phyloP scores from a whole-genome alignment of 1,140 invertebrate genomes.

The Polyergus mexicanus region DNA sequence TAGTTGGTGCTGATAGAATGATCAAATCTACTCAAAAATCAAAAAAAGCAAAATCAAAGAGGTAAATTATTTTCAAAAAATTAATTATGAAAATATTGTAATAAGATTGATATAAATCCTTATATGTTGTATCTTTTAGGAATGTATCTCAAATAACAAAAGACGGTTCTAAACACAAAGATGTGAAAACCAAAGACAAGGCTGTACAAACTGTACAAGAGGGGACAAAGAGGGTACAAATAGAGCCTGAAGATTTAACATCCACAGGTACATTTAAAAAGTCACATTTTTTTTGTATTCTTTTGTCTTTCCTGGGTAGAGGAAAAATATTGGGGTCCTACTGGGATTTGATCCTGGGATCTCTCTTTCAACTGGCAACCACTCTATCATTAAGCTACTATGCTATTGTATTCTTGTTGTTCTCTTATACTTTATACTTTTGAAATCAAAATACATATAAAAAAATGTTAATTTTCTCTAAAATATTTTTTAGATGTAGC shows the following conservation, averaged over 20 bases:
- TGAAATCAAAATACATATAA: neutral
- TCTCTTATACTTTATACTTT: neutral
- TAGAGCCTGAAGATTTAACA: constrained; percentile 88
- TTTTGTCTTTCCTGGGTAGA: too few species aligned
- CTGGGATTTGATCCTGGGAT: too few species aligned
- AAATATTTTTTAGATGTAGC: constrained; percentile 71
- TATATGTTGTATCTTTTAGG: constrained; percentile 61
- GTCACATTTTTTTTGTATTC: constrained; percentile 19
- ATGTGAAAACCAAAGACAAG: constrained; percentile 85
- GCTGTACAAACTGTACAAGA: constrained; percentile 86
- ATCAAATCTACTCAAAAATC: constrained; percentile 74
- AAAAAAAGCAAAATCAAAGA: constrained; percentile 76
- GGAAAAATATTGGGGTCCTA: too few species aligned
- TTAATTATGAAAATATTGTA: too few species aligned
- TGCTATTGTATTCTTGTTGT: too few species aligned
- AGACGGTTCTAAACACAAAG: constrained; percentile 74
- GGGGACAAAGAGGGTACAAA: constrained; percentile 85
- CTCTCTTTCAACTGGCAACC: too few species aligned
- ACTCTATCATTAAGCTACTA: too few species aligned
- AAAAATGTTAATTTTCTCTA: neutral
- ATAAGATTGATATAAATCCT: neutral
- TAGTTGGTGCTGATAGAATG: constrained; percentile 87
- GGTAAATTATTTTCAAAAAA: constrained; percentile 72
- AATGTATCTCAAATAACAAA: constrained; percentile 73
- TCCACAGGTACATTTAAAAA: constrained; percentile 83